These are phyloP conservation scores for Volucella inflata DNA, from an alignment of 2,888 invertebrate genomes.

Conservation along the genomic window DNA sequence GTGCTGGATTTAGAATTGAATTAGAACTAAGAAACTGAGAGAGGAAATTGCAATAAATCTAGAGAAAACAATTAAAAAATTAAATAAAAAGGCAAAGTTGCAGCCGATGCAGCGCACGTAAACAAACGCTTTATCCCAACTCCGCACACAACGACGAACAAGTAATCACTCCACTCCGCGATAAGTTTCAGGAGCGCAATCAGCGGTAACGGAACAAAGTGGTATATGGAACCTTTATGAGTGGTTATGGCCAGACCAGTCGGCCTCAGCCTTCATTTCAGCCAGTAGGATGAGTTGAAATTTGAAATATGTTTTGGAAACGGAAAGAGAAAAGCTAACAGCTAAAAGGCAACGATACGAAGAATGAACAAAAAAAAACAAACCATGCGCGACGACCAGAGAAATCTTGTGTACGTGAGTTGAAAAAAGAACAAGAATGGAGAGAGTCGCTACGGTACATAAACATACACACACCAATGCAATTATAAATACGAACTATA, in stretches of 20 bases:
- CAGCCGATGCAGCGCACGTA: slow-evolving; percentile 53
- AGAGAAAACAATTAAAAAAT: slow-evolving; percentile 20
- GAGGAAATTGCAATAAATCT: slow-evolving; percentile 7
- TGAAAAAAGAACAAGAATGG: not conserved
- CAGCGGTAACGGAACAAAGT: slow-evolving; percentile 46
- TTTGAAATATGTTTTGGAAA: not conserved
- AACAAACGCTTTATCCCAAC: slow-evolving; percentile 42
- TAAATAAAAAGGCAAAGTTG: slow-evolving; percentile 31
- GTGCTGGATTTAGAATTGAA: slow-evolving; percentile 34
- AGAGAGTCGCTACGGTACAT: not conserved
- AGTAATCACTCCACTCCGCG: slow-evolving; percentile 57
- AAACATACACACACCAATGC: not conserved
- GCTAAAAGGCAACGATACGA: not conserved
- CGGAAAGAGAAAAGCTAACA: slow-evolving; percentile 1
- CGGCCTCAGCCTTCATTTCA: slow-evolving; percentile 12
- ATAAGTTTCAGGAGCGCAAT: slow-evolving; percentile 49
- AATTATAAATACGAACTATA: not conserved
- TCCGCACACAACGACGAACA: slow-evolving; percentile 56
- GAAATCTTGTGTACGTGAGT: slow-evolving; percentile 10
- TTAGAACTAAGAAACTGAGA: slow-evolving; percentile 16
- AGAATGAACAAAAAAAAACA: slow-evolving; percentile 5
- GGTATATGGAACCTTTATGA: slow-evolving; percentile 13
- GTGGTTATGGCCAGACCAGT: not conserved
- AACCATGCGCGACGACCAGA: slow-evolving; percentile 37
- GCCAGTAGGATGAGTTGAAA: slow-evolving; percentile 8